A percentile compares a stretch with the other conserved stretches of the same genome.
Evolutionary conservation across 2,797 vertebrate genomes (phyloP).

Genomic region (Sebastes melanostomus): DNA sequence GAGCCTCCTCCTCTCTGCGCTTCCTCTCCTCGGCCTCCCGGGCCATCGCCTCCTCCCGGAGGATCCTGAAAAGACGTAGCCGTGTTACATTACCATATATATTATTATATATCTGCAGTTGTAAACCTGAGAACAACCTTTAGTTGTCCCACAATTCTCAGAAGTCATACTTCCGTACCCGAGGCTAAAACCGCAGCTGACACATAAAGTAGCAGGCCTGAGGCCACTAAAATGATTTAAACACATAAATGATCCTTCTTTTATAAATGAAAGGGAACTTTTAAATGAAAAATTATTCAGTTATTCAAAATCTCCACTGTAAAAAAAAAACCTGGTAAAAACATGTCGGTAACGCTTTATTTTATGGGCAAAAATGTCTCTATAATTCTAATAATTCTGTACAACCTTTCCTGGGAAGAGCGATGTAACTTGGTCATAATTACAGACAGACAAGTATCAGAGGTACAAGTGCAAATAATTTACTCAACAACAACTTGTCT

Average conservation of each 20-base stretch:
- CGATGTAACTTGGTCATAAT: neutral
- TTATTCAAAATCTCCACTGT: neutral
- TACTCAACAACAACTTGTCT: neutral
- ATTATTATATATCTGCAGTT: neutral
- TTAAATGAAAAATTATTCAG: neutral
- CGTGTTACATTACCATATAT: neutral
- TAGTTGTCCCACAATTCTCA: neutral
- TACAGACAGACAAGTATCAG: neutral
- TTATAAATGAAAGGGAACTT: neutral
- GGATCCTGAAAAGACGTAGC: conserved; percentile 67
- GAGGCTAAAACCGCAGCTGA: neutral
- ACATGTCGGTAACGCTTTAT: neutral
- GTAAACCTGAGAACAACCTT: neutral
- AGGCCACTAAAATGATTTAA: neutral
- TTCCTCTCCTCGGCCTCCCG: conserved; percentile 87
- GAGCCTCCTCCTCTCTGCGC: conserved; percentile 86
- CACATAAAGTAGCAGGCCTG: neutral
- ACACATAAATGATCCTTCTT: neutral
- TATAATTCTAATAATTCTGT: neutral
- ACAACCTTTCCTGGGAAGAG: neutral
- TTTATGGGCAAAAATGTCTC: neutral
- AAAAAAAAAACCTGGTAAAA: neutral
- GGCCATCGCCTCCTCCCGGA: conserved; percentile 84
- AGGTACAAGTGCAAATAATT: neutral
- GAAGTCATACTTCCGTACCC: neutral